These are phyloP conservation scores for Quiscalus mexicanus DNA, from an alignment of 2,113 vertebrate genomes.

Conservation along the genomic window DNA sequence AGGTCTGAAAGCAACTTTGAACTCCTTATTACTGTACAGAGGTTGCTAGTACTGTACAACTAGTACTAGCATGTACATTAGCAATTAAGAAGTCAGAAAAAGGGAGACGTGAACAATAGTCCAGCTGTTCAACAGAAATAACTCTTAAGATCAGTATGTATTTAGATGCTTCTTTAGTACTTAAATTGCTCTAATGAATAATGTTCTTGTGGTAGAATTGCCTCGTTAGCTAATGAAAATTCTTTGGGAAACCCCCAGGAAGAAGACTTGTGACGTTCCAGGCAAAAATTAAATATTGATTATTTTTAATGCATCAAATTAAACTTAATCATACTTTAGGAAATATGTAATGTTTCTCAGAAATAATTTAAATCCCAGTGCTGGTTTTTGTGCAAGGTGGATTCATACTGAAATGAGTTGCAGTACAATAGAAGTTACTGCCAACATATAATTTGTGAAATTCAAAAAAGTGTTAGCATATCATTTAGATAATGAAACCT, in stretches of 20 bases:
- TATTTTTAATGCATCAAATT: conserved; percentile 52
- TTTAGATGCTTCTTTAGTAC: conserved; percentile 36
- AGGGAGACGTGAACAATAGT: conserved; percentile 62
- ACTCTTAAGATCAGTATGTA: conserved; percentile 47
- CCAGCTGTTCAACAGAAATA: conserved; percentile 72
- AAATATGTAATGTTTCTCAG: conserved; percentile 23
- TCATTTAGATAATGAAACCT: conserved; percentile 65
- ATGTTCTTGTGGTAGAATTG: conserved; percentile 35
- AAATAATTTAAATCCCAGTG: conserved; percentile 34
- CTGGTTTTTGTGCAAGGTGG: conserved; percentile 30
- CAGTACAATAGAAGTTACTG: conserved; percentile 31
- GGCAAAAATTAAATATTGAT: conserved; percentile 57
- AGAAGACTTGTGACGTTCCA: conserved; percentile 30
- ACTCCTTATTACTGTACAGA: conserved; percentile 42
- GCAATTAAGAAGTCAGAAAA: conserved; percentile 72
- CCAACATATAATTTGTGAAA: conserved; percentile 62
- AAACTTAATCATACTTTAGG: conserved; percentile 30
- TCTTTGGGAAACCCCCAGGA: conserved; percentile 63
- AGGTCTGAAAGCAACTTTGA: conserved; percentile 32
- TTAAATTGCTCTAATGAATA: conserved; percentile 56
- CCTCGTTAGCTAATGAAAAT: conserved; percentile 59
- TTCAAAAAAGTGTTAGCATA: conserved; percentile 43
- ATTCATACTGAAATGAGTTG: background rate
- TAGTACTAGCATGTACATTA: conserved; percentile 60
- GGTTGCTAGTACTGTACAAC: conserved; percentile 64